Conservation (phyloP, 2,113 vertebrate genomes). For the Heteronetta atricapilla region DNA sequence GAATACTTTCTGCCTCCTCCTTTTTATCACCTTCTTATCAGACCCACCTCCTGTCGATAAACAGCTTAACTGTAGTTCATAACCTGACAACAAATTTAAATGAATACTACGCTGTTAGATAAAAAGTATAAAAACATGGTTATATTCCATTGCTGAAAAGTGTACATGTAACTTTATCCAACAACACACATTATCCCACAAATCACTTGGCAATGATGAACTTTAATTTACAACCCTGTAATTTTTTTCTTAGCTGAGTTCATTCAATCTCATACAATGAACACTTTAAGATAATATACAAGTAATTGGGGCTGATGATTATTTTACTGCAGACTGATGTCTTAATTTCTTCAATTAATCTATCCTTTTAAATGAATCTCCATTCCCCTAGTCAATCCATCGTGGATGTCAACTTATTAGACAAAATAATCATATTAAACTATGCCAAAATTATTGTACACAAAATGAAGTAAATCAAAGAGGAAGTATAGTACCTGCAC, state of each 20-base stretch:
- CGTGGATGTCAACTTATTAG: neutral
- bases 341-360: neutral
- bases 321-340: neutral
- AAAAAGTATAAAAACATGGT: neutral
- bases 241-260: neutral
- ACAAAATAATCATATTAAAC: neutral
- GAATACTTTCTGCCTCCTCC: neutral
- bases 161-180: neutral
- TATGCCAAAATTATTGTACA: neutral
- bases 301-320: neutral
- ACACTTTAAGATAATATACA: neutral
- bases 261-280: neutral
- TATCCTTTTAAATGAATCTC: neutral
- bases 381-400: neutral
- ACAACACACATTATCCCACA: neutral
- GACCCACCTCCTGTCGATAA: neutral
- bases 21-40: neutral
- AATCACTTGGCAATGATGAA: neutral
- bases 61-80: neutral
- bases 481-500: slow-evolving; percentile 68
- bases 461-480: neutral
- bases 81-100: neutral
- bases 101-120: neutral
- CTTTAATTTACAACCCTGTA: neutral
- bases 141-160: neutral